Evolutionary conservation across 2,797 vertebrate species (phyloP), one percentile per base, ranked within the genome.

Genomic region (Sciurus vulgaris): DNA sequence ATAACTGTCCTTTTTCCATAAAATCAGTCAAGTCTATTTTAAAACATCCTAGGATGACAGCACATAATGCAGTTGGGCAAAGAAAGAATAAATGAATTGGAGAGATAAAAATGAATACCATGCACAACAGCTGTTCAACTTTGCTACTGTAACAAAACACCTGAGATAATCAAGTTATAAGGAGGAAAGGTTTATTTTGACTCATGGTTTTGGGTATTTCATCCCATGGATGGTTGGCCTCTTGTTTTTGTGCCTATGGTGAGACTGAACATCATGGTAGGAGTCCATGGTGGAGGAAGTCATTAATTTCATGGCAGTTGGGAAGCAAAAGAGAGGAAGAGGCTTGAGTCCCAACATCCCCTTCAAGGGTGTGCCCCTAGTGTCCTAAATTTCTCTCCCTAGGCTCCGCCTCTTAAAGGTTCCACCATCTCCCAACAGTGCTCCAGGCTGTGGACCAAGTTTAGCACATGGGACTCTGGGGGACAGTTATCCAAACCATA

Each of bases 31-130:
- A 77, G 90, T 73, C 26, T 77, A 7, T 74, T 63, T 41, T 97
- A 44, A 97, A 93, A 28, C 18, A 0, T 33, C 96, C 73, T 30
- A 47, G 78, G 54, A 98, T 98, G 79, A 93, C 98, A 96, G 97
- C 99, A 89, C 98, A 99, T 65, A 98, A 99, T 94, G 97, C 98
- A 7, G 96, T 97, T 89, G 96, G 94, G 72, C 98, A 99, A 51
- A 99, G 98, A 98, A 97, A 97, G 18, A 99, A 99, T 3, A 7
- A 59, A 26, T 59, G 56, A 59, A 26, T 97, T 99, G 99, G 99
- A 99, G 99, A 98, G 98, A 98, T 96, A 98, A 98, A 95, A 30
- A 99, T 99, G 93, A 97, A 86, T 92, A 96, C 49, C 97, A 98
- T 41, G 65, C 86, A 78, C 97, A 97, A 5, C 33, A 76, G 13